Evolutionary conservation across 2,797 vertebrate genomes (phyloP).

Genomic region (Lindbergichthys nudifrons): DNA sequence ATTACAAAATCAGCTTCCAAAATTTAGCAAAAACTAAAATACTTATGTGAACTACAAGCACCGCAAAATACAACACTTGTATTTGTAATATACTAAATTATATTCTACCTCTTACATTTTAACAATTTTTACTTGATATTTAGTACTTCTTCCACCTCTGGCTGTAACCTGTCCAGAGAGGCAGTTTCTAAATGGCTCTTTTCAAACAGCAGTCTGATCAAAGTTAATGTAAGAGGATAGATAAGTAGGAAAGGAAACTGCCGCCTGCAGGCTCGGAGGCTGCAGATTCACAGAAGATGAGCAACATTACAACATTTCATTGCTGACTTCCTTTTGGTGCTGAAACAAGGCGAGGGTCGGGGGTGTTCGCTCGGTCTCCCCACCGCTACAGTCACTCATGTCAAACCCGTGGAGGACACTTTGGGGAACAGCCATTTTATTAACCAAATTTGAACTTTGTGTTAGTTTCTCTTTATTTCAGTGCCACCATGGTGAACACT

Average conservation of each 20-base stretch:
- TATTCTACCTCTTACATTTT: too few species aligned
- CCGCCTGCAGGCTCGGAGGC: slow-evolving; percentile 56
- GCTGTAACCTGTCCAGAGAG: background rate
- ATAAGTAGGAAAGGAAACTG: slow-evolving; percentile 36
- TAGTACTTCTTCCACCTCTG: too few species aligned
- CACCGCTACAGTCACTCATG: slow-evolving; percentile 71
- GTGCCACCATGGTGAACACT: slow-evolving; percentile 86
- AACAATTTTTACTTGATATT: too few species aligned
- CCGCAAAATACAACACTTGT: too few species aligned
- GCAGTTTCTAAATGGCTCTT: background rate
- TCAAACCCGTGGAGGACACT: slow-evolving; percentile 74
- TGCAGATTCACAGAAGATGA: background rate
- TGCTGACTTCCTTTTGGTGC: background rate
- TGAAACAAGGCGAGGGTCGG: background rate
- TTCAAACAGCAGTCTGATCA: background rate
- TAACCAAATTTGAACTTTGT: slow-evolving; percentile 85
- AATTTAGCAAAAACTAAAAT: too few species aligned
- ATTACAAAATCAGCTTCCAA: too few species aligned
- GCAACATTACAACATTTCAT: too few species aligned
- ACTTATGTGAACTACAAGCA: too few species aligned
- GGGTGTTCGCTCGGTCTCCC: background rate
- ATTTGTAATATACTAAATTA: too few species aligned
- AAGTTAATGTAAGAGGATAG: background rate
- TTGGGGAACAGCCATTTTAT: slow-evolving; percentile 88
- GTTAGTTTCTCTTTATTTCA: slow-evolving; percentile 87